phyloP scores from a whole-genome alignment of 1,140 invertebrate genomes.

The Drosophila paulistorum region DNA sequence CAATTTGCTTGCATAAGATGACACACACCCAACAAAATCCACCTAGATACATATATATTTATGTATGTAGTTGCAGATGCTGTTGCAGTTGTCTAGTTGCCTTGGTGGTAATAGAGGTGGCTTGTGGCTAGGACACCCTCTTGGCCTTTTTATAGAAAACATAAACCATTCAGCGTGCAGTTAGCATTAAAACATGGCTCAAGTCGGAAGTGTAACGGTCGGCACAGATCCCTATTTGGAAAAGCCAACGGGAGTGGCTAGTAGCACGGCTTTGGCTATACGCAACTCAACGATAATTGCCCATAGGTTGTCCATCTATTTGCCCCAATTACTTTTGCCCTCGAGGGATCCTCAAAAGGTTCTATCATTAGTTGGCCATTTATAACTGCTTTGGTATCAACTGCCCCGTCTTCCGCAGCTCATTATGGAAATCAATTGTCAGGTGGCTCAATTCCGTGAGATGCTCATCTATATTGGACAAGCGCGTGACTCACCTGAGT shows the following conservation, averaged over 20 bases:
- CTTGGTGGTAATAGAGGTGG: too few species aligned
- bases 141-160: conserved; percentile 67
- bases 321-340: conserved; percentile 69
- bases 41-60: background rate
- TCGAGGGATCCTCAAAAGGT: conserved; percentile 73
- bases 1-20: conserved; percentile 76
- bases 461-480: conserved; percentile 94
- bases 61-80: conserved; percentile 3
- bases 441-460: conserved; percentile 93
- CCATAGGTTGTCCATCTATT: conserved; percentile 69
- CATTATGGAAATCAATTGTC: conserved; percentile 93
- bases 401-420: conserved; percentile 85
- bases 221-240: conserved; percentile 22
- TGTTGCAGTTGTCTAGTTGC: conserved; percentile 22
- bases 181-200: conserved; percentile 64
- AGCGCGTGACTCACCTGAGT: conserved; percentile 91
- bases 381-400: too few species aligned
- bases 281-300: conserved; percentile 75
- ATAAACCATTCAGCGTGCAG: conserved; percentile 38
- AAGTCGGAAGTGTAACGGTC: conserved; percentile 37
- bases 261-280: conserved; percentile 71
- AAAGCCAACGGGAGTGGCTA: conserved; percentile 55
- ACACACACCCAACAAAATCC: conserved; percentile 21
- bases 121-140: conserved; percentile 21
- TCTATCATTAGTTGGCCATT: background rate